These are phyloP conservation scores for Athene cunicularia DNA, from an alignment of 2,113 vertebrate genomes.

Conservation along the genomic window DNA sequence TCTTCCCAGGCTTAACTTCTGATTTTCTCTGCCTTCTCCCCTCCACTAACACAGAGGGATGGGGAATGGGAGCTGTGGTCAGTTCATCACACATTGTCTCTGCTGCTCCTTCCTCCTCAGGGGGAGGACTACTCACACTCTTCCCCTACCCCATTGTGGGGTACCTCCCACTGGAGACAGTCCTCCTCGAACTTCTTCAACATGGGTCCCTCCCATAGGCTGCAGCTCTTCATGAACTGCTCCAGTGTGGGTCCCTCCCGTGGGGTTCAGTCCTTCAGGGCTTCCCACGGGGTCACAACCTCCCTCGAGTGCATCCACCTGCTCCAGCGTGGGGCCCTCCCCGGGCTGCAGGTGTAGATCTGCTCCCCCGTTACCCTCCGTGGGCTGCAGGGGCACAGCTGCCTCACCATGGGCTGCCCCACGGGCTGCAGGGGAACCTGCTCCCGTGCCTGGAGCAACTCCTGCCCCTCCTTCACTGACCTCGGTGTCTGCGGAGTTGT, in stretches of 20 bases:
- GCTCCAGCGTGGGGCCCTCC: too few species aligned
- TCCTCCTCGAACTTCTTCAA: neutral
- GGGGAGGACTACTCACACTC: neutral
- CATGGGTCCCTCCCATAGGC: neutral
- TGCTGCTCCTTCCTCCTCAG: neutral
- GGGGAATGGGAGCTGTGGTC: neutral
- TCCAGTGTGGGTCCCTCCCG: neutral
- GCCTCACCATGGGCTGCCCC: neutral
- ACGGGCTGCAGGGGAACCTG: neutral
- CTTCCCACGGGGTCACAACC: too few species aligned
- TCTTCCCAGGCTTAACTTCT: neutral
- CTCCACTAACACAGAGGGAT: neutral
- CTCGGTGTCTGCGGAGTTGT: neutral
- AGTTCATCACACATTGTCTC: neutral
- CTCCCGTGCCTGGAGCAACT: neutral
- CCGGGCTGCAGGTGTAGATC: neutral
- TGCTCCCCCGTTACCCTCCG: neutral
- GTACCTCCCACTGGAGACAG: neutral
- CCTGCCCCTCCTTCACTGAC: neutral
- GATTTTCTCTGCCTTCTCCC: neutral
- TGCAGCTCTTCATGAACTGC: neutral
- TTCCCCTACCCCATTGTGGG: too few species aligned
- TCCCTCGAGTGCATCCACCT: too few species aligned
- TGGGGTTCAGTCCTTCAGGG: too few species aligned
- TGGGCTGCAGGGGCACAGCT: neutral